Conservation (phyloP, 2,113 vertebrate genomes). For the Carassius auratus region DNA sequence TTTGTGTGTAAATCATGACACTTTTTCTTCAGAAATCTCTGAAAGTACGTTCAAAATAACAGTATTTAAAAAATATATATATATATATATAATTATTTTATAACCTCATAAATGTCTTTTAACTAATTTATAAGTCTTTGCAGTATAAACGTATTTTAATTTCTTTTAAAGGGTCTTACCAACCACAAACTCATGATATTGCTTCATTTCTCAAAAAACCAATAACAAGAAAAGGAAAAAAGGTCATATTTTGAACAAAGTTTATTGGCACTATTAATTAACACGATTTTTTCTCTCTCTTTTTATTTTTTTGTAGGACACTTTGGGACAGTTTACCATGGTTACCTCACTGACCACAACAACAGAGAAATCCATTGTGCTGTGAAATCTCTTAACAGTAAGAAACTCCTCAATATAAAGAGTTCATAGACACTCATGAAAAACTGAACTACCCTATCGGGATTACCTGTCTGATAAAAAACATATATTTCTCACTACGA, state of each 20-base stretch:
- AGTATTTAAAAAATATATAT: background rate
- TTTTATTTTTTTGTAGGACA: conserved; percentile 78
- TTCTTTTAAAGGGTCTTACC: too few relatives aligned
- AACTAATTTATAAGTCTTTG: too few relatives aligned
- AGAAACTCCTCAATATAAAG: conserved; percentile 61
- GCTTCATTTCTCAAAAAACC: background rate
- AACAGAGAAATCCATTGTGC: conserved; percentile 87
- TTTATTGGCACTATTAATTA: background rate
- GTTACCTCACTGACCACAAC: conserved; percentile 84
- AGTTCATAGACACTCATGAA: background rate
- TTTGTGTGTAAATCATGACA: background rate
- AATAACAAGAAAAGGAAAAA: background rate
- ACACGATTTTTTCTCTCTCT: background rate
- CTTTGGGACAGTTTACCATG: conserved; percentile 94
- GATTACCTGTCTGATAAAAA: background rate
- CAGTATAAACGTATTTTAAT: too few relatives aligned
- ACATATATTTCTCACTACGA: background rate
- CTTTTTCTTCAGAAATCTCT: background rate
- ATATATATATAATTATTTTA: too few relatives aligned
- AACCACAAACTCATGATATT: background rate
- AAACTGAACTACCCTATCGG: background rate
- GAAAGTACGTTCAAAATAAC: background rate
- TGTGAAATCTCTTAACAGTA: conserved; percentile 91
- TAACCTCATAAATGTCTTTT: too few relatives aligned
- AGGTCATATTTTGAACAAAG: conserved; percentile 1